Conservation (phyloP, 37 sponge, comb jelly and placozoan species). For the Spongia lamella region DNA sequence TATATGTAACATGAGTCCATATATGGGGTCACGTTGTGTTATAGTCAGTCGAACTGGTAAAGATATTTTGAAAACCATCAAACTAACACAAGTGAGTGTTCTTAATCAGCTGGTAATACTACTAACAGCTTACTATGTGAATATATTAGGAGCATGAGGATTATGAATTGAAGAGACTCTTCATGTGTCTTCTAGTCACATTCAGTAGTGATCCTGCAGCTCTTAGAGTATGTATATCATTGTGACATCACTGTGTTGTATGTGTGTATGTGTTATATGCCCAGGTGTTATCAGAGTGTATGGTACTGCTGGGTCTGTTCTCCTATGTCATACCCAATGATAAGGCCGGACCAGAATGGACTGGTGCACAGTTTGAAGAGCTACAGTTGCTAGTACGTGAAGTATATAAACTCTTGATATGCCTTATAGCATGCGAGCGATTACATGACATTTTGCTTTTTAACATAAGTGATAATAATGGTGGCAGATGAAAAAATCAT, state of each 20-base stretch:
- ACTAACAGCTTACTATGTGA: neutral
- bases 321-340: constrained; percentile 91
- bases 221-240: constrained; percentile 46
- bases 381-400: constrained; percentile 83
- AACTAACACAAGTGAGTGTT: constrained; percentile 17
- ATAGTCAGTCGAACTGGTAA: neutral
- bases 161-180: constrained; percentile 93
- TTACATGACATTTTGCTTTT: neutral
- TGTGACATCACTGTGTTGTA: neutral
- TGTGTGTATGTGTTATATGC: constrained; percentile 3
- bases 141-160: constrained; percentile 72
- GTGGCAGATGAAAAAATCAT: too few relatives aligned
- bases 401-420: neutral
- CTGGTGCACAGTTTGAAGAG: constrained; percentile 95
- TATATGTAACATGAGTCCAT: constrained; percentile 1
- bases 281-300: constrained; percentile 74
- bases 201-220: constrained; percentile 66
- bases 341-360: constrained; percentile 76
- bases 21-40: neutral
- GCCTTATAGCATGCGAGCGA: neutral
- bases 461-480: too few relatives aligned
- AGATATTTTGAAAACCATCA: constrained; percentile 25
- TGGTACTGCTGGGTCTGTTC: constrained; percentile 74
- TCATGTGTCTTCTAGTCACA: constrained; percentile 71
- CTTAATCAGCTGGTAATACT: too few relatives aligned